Evolutionary conservation across 2,797 vertebrate species (phyloP), one percentile per base, ranked within the genome.

Genomic region (Micrastur ruficollis): DNA sequence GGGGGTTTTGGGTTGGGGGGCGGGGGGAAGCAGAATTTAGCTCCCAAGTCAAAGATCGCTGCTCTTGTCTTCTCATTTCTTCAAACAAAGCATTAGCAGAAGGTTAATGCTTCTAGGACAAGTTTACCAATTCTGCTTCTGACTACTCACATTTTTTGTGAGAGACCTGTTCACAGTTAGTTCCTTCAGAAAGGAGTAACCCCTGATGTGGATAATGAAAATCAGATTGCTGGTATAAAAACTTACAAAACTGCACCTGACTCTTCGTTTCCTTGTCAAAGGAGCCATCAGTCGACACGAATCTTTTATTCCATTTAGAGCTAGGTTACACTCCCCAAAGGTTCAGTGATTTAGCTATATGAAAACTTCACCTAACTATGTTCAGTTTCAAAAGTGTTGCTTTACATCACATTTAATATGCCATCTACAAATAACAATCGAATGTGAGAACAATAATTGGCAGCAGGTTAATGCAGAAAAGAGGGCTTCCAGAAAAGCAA

Each of bases 401-500:
- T 31, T 18, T 61, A 47, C 13, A 18, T 52, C 83, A 18, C 14
- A 72, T 71, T 93, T 72, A 61, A 59, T 38, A 70, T 34, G 44
- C 75, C 85, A 93, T 81, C 66, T 93, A 85, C 58, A 71, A 93
- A 47, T 47, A 80, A 84, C 34, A 72, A 91, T 91, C 86, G 16
- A 14, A 75, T 82, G 53, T 81, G 74, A 91, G 36, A 73, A 23
- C 27, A 67, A 34, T 49, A 85, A 86, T 59, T 38, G 66, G 62
- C 85, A 46, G 47, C 55, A 89, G 86, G 26, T 34, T 96, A 75
- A 81, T 9, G 27, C 22, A 75, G 67, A 88, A 89, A 78, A 88
- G 62, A 86, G 21, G 14, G 36, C 26, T 94, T 95, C 86, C 63
- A 93, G 90, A 95, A 97, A 93, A 91, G 68, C 38, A 86, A 91